Conservation (phyloP, 2,797 vertebrate genomes). For the Diplodus puntazzo region DNA sequence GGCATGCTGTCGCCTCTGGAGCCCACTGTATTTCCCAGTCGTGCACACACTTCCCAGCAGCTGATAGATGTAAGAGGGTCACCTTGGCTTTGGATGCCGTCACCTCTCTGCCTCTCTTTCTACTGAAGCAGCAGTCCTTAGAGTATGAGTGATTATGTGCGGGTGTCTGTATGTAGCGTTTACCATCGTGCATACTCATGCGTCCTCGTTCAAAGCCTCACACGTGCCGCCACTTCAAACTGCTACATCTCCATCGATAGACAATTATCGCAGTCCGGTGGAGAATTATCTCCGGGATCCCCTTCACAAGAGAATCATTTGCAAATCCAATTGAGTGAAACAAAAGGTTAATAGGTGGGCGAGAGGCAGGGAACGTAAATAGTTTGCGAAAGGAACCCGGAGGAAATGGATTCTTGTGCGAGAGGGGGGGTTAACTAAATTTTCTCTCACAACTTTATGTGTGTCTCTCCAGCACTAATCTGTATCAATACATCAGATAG, state of each 20-base stretch:
- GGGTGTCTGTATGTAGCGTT: constrained; percentile 15
- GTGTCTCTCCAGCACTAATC: constrained; percentile 46
- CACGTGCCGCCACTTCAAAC: constrained; percentile 48
- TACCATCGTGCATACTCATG: constrained; percentile 21
- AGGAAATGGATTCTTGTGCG: constrained; percentile 51
- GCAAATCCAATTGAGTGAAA: constrained; percentile 67
- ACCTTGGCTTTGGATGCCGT: constrained; percentile 74
- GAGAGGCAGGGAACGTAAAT: constrained; percentile 48
- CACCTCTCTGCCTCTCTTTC: constrained; percentile 49
- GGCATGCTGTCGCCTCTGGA: constrained; percentile 32
- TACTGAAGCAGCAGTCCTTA: constrained; percentile 53
- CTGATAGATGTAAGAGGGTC: constrained; percentile 72
- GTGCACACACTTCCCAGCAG: constrained; percentile 28
- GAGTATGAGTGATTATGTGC: constrained; percentile 38
- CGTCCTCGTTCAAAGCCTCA: constrained; percentile 31
- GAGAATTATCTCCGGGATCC: constrained; percentile 59
- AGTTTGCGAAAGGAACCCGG: constrained; percentile 50
- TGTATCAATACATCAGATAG: constrained; percentile 58
- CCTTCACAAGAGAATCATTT: constrained; percentile 61
- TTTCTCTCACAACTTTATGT: constrained; percentile 47
- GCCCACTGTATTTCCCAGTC: constrained; percentile 13
- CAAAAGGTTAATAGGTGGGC: constrained; percentile 68
- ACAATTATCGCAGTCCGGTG: constrained; percentile 56
- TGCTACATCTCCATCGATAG: constrained; percentile 54
- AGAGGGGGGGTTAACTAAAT: constrained; percentile 61